Evolutionary conservation across 2,113 vertebrate genomes (phyloP).

Genomic region (Bufo bufo): DNA sequence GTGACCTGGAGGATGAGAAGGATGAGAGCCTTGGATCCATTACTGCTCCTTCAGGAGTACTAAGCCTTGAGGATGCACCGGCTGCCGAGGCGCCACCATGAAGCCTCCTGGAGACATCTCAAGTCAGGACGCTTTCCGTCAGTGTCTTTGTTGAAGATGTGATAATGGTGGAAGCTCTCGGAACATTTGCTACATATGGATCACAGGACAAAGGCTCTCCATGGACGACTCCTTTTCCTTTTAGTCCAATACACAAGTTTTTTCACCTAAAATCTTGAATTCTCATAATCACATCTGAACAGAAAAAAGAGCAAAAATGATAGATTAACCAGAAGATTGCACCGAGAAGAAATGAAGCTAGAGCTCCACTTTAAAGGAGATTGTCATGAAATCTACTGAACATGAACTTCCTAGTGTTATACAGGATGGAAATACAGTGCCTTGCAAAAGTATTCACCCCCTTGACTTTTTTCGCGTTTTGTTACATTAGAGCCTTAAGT

Average conservation of each 20-base stretch:
- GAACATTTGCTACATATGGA: neutral
- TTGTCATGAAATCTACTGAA: neutral
- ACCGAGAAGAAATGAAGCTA: no score
- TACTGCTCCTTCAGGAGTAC: constrained; percentile 40
- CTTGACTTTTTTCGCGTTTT: no score
- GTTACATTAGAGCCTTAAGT: no score
- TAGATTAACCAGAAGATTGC: neutral
- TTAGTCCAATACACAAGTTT: neutral
- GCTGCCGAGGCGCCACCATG: neutral
- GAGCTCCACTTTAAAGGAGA: no score
- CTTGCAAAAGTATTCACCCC: no score
- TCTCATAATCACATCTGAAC: no score
- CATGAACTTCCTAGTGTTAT: no score
- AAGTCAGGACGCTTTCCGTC: neutral
- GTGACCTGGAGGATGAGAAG: constrained; percentile 47
- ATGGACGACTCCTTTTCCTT: neutral
- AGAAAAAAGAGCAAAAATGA: no score
- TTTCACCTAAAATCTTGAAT: neutral
- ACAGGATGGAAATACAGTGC: no score
- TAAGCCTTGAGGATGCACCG: neutral
- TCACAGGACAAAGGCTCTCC: neutral
- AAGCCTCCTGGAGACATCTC: neutral
- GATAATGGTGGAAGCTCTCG: neutral
- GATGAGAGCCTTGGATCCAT: constrained; percentile 15
- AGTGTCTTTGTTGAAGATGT: neutral